Evolutionary conservation across 2,113 vertebrate species (phyloP).

Genomic region (Corydoras sp.): DNA sequence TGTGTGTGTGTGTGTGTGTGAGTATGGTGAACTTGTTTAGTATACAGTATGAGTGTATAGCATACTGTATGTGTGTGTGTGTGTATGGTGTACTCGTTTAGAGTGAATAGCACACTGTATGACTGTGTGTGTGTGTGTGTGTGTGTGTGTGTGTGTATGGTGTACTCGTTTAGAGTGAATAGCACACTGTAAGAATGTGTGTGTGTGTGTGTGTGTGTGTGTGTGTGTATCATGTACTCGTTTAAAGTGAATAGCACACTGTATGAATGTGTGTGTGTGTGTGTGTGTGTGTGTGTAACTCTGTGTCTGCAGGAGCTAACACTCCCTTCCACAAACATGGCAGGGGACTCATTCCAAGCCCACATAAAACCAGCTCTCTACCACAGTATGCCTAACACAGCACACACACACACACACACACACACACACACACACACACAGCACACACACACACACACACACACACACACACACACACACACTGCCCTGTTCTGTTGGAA

Average conservation of each 20-base stretch:
- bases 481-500: conserved; percentile 45
- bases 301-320: not conserved
- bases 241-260: too few species aligned
- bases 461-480: conserved; percentile 40
- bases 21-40: too few species aligned
- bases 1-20: too few species aligned
- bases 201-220: not conserved
- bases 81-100: not conserved
- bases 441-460: conserved; percentile 14
- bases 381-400: conserved; percentile 12
- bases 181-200: conserved; percentile 6
- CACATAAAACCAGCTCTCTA: conserved; percentile 35
- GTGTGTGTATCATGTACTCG: too few species aligned
- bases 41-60: too few species aligned
- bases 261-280: too few species aligned
- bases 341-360: conserved; percentile 21
- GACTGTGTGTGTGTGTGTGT: too few species aligned
- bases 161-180: not conserved
- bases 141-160: not conserved
- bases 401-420: conserved; percentile 17
- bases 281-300: conserved; percentile 2
- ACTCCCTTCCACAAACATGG: conserved; percentile 41
- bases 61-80: conserved; percentile 4
- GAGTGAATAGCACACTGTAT: too few species aligned
- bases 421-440: conserved; percentile 13